These are phyloP conservation scores for Paedocypris sp. DNA, from an alignment of 2,113 vertebrate genomes.

Conservation along the genomic window DNA sequence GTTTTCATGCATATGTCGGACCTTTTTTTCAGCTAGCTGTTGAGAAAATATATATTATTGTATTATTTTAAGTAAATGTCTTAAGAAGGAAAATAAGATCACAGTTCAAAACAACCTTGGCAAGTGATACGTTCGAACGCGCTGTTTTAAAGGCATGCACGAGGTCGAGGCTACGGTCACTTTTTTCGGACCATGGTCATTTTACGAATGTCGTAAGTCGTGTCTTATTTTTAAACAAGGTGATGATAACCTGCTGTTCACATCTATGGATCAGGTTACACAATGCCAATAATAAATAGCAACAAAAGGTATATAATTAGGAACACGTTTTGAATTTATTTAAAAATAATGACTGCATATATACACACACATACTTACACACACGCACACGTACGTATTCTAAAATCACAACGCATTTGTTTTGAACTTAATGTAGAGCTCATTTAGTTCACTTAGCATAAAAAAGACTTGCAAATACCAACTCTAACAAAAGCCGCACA, in stretches of 20 bases:
- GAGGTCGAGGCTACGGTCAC: slow-evolving; percentile 17
- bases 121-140: slow-evolving; percentile 2
- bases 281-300: neutral
- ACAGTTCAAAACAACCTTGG: slow-evolving; percentile 13
- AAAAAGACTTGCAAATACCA: neutral
- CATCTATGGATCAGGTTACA: neutral
- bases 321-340: neutral
- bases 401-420: too few species aligned
- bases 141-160: neutral
- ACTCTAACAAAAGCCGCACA: slow-evolving; percentile 8
- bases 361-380: too few species aligned
- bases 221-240: slow-evolving; percentile 4
- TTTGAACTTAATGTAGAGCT: too few species aligned
- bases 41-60: too few species aligned
- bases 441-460: neutral
- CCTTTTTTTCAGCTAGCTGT: slow-evolving; percentile 8
- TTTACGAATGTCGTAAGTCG: slow-evolving; percentile 3
- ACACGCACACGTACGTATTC: too few species aligned
- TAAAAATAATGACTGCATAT: neutral
- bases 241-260: neutral
- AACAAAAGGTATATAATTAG: neutral
- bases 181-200: slow-evolving; percentile 6
- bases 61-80: slow-evolving; percentile 7
- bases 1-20: neutral
- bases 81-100: slow-evolving; percentile 11